These are phyloP conservation scores for Brachionus calyciflorus DNA, from an alignment of 1,140 invertebrate genomes.

Conservation along the genomic window DNA sequence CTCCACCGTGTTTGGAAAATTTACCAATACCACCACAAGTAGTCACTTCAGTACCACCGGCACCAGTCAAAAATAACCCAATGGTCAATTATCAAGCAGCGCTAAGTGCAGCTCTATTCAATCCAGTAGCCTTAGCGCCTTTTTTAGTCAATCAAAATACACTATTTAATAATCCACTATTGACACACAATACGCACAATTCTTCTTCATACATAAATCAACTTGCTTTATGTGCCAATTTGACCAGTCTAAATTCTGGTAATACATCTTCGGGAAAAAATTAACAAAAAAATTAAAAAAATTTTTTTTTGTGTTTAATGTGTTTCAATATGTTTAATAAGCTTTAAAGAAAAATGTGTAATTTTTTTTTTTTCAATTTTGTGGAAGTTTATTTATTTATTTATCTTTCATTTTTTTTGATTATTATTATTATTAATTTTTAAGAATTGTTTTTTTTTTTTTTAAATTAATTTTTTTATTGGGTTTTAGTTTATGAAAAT, in stretches of 20 bases:
- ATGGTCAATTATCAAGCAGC: slow-evolving; percentile 2
- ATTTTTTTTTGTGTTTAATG: no score
- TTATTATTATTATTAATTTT: neutral
- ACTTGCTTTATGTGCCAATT: slow-evolving; percentile 25
- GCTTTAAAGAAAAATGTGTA: slow-evolving; percentile 1
- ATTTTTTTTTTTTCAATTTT: slow-evolving; percentile 4
- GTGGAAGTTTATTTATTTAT: slow-evolving; percentile 39
- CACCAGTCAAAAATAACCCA: neutral
- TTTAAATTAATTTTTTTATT: neutral
- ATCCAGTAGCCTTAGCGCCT: slow-evolving; percentile 25
- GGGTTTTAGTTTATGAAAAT: slow-evolving; percentile 34
- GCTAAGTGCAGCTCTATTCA: slow-evolving; percentile 23
- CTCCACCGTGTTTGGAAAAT: slow-evolving; percentile 38
- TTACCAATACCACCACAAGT: slow-evolving; percentile 41
- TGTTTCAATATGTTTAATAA: no score
- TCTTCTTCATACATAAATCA: slow-evolving; percentile 36
- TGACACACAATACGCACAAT: neutral
- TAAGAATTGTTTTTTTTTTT: neutral
- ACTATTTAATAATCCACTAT: neutral
- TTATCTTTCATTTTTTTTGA: neutral
- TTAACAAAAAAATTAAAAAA: neutral
- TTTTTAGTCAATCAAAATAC: slow-evolving; percentile 34
- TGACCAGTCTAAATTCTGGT: neutral
- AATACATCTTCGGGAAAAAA: slow-evolving; percentile 24
- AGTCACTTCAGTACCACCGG: slow-evolving; percentile 25